Evolutionary conservation across 1,140 invertebrate genomes (phyloP), one percentile per base, ranked within the genome.

Genomic region (Eumaeus atala): DNA sequence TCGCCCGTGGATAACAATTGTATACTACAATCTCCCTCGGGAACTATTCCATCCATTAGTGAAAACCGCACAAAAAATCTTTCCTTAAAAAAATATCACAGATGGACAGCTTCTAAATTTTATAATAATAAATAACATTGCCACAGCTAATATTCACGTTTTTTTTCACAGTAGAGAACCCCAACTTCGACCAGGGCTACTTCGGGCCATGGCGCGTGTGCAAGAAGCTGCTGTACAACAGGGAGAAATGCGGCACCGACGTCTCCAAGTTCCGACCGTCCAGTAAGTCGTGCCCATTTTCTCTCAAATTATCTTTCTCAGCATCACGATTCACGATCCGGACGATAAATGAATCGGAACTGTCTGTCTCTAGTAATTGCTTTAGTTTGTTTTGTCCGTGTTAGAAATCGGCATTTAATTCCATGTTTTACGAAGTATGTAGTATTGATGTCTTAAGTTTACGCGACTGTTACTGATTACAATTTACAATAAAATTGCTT

Each of bases 131-230:
- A n/a, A n/a, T n/a, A n/a, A n/a, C n/a, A 28, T 28, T 28, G 2
- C 21, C 21, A 3, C 21, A 2, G 21, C 21, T 28, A 28, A 28
- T 28, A 28, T 6, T 28, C 54, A 18, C 67, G 61, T 35, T 37
- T 69, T 73, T 72, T 44, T 73, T 63, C 57, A 18, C 83, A 93
- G 92, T 89, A 66, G 89, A 90, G 53, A 87, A 88, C 55, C 80
- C 88, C 51, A 89, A 87, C 52, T 88, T 85, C 56, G 94, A 95
- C 76, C 89, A 89, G 59, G 94, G 95, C 47, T 95, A 95, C 84
- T 96, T 95, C 76, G 93, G 94, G 60, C 94, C 94, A 71, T 96
- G 94, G 92, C 92, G 91, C 62, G 91, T 93, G 49, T 96, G 94
- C 89, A 95, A 95, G 85, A 89, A 92, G 65, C 84, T 95, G 58